These are phyloP conservation scores for Alligator mississippiensis DNA, from an alignment of 2,113 vertebrate genomes.

Conservation along the genomic window DNA sequence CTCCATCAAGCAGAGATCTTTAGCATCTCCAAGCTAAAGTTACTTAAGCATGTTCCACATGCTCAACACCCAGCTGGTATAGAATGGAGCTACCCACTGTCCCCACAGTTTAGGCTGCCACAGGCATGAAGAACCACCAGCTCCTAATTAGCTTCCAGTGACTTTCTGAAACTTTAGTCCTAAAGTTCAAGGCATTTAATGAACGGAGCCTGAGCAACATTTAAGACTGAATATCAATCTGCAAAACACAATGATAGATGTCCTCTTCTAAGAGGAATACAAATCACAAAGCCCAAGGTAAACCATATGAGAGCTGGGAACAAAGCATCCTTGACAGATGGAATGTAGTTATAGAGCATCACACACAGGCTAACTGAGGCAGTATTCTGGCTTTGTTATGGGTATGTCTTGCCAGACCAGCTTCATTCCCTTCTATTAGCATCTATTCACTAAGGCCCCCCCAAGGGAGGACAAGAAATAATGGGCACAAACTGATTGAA, in stretches of 20 bases:
- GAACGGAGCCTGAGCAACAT: neutral
- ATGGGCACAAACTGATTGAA: too few species aligned
- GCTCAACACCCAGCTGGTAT: neutral
- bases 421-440: too few species aligned
- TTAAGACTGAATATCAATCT: neutral
- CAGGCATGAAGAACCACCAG: neutral
- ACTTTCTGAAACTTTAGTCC: neutral
- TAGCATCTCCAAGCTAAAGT: neutral
- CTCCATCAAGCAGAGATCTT: neutral
- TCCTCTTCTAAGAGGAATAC: neutral
- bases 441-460: too few species aligned
- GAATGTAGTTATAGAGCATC: neutral
- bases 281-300: neutral
- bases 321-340: rapidly evolving
- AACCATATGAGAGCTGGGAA: neutral
- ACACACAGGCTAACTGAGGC: too few species aligned
- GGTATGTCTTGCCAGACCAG: too few species aligned
- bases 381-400: too few species aligned
- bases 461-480: too few species aligned
- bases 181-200: neutral
- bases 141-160: neutral
- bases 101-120: neutral
- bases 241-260: too few species aligned
- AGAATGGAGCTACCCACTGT: neutral
- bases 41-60: neutral